Conservation (phyloP, 64 coral and sea anemone species). For the Porites lutea region DNA sequence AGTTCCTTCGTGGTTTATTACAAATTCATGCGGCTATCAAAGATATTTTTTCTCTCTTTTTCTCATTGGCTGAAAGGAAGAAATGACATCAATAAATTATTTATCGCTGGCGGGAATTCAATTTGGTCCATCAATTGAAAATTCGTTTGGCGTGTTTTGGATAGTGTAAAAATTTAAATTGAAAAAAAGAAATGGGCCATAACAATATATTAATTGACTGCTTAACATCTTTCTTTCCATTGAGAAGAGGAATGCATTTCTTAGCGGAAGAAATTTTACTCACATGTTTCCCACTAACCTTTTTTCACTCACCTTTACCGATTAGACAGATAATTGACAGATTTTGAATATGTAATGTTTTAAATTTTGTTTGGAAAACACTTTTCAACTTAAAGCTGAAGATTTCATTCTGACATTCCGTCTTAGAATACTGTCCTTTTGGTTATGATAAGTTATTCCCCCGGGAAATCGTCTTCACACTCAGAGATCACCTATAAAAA, state of each 20-base stretch:
- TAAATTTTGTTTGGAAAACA: slow-evolving; percentile 25
- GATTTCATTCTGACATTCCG: neutral
- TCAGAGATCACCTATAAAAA: slow-evolving; percentile 14
- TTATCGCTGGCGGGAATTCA: slow-evolving; percentile 37
- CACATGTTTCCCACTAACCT: no score
- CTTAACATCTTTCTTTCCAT: neutral
- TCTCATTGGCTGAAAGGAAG: slow-evolving; percentile 17
- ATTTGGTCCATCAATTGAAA: slow-evolving; percentile 18
- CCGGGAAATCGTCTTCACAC: neutral
- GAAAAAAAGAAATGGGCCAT: neutral
- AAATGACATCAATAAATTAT: slow-evolving; percentile 55
- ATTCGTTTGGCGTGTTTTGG: neutral
- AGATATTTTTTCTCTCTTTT: neutral
- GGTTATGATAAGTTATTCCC: neutral
- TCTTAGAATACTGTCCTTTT: neutral
- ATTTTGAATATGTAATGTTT: slow-evolving; percentile 22
- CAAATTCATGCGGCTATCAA: slow-evolving; percentile 17
- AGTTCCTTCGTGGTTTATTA: slow-evolving; percentile 40
- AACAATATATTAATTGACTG: neutral
- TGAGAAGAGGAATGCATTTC: neutral
- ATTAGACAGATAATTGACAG: neutral
- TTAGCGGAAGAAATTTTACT: neutral
- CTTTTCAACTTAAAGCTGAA: neutral
- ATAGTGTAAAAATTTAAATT: neutral
- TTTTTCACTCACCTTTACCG: neutral